Conservation (phyloP, 2,797 vertebrate genomes). For the Simalia tracyae region DNA sequence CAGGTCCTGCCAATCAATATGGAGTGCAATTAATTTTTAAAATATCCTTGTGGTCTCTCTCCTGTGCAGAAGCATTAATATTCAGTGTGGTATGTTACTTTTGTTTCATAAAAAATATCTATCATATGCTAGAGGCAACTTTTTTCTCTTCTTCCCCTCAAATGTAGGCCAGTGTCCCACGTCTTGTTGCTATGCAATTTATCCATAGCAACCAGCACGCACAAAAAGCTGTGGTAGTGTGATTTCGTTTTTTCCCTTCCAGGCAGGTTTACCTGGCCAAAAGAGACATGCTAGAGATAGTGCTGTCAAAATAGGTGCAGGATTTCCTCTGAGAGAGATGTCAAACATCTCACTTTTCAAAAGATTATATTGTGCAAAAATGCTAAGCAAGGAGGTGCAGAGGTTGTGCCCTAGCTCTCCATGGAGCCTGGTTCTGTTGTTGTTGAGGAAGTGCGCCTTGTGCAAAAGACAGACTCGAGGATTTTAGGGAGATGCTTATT, state of each 20-base stretch:
- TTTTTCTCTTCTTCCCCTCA: slow-evolving; percentile 12
- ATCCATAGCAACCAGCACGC: slow-evolving; percentile 65
- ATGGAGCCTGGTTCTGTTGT: neutral
- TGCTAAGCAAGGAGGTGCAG: slow-evolving; percentile 27
- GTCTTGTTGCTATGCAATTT: slow-evolving; percentile 65
- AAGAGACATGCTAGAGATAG: slow-evolving; percentile 46
- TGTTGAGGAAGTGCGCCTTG: slow-evolving; percentile 29
- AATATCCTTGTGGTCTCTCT: slow-evolving; percentile 9
- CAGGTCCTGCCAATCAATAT: neutral
- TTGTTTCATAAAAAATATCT: fast-evolving
- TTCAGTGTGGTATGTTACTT: slow-evolving; percentile 12
- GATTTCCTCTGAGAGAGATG: slow-evolving; percentile 49
- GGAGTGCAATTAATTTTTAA: slow-evolving; percentile 6
- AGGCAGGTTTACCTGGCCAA: slow-evolving; percentile 62
- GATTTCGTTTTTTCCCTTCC: slow-evolving; percentile 57
- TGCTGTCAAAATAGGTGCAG: slow-evolving; percentile 58
- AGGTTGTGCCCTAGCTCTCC: slow-evolving; percentile 29
- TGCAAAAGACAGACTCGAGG: neutral
- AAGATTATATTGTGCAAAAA: slow-evolving; percentile 54
- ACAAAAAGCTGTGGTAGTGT: slow-evolving; percentile 44
- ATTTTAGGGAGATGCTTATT: slow-evolving; percentile 32
- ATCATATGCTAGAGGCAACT: slow-evolving; percentile 16
- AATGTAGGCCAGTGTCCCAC: slow-evolving; percentile 48
- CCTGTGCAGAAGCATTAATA: slow-evolving; percentile 17
- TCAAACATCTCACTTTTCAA: slow-evolving; percentile 56